Evolutionary conservation across 2,888 invertebrate genomes (phyloP).

Genomic region (Ditylenchus weischeri): DNA sequence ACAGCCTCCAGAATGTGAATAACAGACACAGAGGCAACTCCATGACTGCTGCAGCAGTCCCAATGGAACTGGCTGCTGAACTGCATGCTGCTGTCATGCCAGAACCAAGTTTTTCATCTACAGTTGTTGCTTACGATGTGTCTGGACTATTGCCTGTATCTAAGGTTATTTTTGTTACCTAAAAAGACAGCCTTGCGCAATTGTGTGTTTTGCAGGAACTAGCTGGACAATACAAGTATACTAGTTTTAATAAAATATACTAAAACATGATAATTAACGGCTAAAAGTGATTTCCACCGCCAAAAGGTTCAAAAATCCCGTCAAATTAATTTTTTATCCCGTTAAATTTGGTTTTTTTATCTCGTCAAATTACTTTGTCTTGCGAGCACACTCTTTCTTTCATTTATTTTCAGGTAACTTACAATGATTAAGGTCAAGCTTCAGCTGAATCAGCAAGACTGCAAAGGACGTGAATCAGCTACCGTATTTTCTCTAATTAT

Average conservation of each 20-base stretch:
- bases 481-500: too few species aligned
- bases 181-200: too few species aligned
- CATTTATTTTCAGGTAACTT: too few species aligned
- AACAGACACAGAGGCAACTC: slow-evolving; percentile 17
- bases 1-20: slow-evolving; percentile 16
- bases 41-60: slow-evolving; percentile 11
- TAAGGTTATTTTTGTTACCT: background rate
- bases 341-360: too few species aligned
- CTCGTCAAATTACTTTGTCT: too few species aligned
- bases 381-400: too few species aligned
- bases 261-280: slow-evolving; percentile 2
- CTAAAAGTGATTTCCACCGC: too few species aligned
- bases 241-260: background rate
- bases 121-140: slow-evolving; percentile 24
- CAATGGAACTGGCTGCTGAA: background rate
- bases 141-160: slow-evolving; percentile 23
- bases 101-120: slow-evolving; percentile 24
- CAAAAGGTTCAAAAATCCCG: too few species aligned
- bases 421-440: too few species aligned
- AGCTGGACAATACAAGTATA: slow-evolving; percentile 20
- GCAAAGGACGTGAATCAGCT: too few species aligned
- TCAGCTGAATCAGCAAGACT: too few species aligned
- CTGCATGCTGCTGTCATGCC: slow-evolving; percentile 23
- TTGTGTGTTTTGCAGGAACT: background rate
- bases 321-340: too few species aligned